Evolutionary conservation across 1,140 invertebrate genomes (phyloP), one percentile per base, ranked within the genome.

Genomic region (Bicyclus anynana): DNA sequence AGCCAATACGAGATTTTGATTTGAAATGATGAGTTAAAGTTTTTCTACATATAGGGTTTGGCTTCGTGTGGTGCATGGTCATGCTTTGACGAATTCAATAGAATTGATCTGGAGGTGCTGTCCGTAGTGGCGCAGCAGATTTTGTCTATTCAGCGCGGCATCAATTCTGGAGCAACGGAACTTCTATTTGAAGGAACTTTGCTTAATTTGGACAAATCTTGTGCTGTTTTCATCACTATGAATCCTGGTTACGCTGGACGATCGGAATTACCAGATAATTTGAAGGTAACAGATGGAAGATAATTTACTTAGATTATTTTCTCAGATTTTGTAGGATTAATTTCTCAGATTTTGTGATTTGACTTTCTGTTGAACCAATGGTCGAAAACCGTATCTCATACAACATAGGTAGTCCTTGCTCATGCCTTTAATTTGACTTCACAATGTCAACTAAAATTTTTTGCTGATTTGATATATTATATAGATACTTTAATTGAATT

Each of bases 181-280:
- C 78, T 99, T 10, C 63, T 96, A 5, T 98, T 99, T 88, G 97
- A 98, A 88, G 97, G 96, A 14, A 97, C 97, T 0, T 92, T 96
- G 56, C 84, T 98, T 5, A 93, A 91, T 10, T 84, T 99, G 35
- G 95, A 98, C 85, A 95, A 95, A n/a, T 94, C 94, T 1, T 98
- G 97, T 80, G 95, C 97, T 2, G 94, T 98, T 4, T 99, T 98
- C 70, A 98, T 98, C 55, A 98, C 97, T 5, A 98, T 98, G 97
- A 98, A 98, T 90, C 97, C 97, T 7, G 95, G 96, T 53, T 98
- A 98, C 82, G 96, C 97, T 16, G 96, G 97, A 1, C 90, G 97
- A 63, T 95, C 95, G 0, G 96, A 98, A 79, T 87, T 98, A 18
- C 97, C 97, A 0, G 97, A 98, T 83, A 98, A 98, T 90, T 89